phyloP scores from a whole-genome alignment of 1,140 invertebrate genomes.

The Samia ricini region DNA sequence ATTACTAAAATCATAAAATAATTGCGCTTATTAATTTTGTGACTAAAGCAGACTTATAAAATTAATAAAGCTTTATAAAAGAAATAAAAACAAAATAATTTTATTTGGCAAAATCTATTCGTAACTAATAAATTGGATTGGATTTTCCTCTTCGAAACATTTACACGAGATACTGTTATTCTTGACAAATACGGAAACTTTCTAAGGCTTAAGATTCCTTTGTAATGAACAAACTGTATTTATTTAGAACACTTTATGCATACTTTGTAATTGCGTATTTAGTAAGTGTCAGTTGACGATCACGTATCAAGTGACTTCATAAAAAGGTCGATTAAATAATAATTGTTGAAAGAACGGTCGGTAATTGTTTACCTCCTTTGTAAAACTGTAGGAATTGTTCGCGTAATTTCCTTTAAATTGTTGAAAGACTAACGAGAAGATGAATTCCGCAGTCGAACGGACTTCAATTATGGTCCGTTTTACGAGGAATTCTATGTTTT shows the following conservation, averaged over 20 bases:
- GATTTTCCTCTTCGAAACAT: neutral
- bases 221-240: no score
- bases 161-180: neutral
- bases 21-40: no score
- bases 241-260: no score
- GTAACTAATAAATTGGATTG: neutral
- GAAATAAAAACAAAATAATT: neutral
- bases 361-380: neutral
- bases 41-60: no score
- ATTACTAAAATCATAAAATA: no score
- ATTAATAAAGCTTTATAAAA: no score
- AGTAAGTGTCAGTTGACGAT: neutral
- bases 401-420: neutral
- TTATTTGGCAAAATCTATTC: neutral
- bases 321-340: neutral
- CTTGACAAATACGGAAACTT: no score
- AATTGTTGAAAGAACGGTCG: no score
- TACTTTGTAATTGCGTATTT: neutral
- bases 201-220: no score
- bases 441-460: neutral
- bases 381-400: neutral
- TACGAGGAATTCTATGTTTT: neutral
- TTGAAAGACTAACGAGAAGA: neutral
- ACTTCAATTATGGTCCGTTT: neutral
- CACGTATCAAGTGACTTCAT: neutral